phyloP scores from a whole-genome alignment of 2,888 invertebrate genomes.

The Caenorhabditis angaria region DNA sequence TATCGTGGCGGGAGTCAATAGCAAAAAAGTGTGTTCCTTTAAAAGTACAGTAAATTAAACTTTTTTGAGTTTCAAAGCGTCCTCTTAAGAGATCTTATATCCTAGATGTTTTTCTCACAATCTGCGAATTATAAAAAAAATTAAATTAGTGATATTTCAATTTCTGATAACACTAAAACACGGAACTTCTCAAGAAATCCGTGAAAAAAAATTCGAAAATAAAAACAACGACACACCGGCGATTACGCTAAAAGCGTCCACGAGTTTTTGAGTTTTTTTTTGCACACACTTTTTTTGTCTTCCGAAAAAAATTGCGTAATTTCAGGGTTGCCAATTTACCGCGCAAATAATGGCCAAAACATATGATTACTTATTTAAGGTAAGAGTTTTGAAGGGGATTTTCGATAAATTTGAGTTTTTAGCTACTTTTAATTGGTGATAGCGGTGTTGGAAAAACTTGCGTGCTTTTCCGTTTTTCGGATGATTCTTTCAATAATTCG shows the following conservation, averaged over 20 bases:
- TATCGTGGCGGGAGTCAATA: too few species aligned
- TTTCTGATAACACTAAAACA: too few species aligned
- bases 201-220: background rate
- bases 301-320: conserved; percentile 1
- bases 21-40: too few species aligned
- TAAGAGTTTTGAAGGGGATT: conserved; percentile 16
- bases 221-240: conserved; percentile 28
- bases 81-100: too few species aligned
- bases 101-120: too few species aligned
- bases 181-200: background rate
- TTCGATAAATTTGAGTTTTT: conserved; percentile 15
- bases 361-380: conserved; percentile 58
- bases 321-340: conserved; percentile 17
- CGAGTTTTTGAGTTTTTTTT: background rate
- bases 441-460: conserved; percentile 74
- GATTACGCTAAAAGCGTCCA: conserved; percentile 9
- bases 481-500: conserved; percentile 77
- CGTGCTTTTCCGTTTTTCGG: conserved; percentile 77
- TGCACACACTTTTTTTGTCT: background rate
- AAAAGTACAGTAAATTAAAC: too few species aligned
- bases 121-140: too few species aligned
- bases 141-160: too few species aligned
- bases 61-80: too few species aligned
- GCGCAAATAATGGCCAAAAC: conserved; percentile 50
- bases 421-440: conserved; percentile 60